phyloP scores from a whole-genome alignment of 37 sponge, comb jelly and placozoan species.

The Chondrosia reniformis region DNA sequence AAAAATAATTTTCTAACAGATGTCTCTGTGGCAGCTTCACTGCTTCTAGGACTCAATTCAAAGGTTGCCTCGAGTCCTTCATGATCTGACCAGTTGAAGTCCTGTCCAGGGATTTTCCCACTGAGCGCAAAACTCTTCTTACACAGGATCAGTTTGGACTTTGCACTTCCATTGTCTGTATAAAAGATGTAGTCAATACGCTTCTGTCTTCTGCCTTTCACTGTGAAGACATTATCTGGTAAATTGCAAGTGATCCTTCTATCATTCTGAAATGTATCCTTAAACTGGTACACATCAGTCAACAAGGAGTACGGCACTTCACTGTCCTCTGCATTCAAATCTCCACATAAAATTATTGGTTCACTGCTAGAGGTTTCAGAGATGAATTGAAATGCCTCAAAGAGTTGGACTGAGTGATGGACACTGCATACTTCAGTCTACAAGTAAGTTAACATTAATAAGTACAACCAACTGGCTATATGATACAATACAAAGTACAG shows the following conservation, averaged over 20 bases:
- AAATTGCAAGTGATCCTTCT: constrained; percentile 48
- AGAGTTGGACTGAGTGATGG: constrained; percentile 36
- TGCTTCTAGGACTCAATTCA: neutral
- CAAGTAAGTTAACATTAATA: no score
- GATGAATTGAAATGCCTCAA: constrained; percentile 60
- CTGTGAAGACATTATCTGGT: constrained; percentile 40
- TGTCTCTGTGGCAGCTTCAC: neutral
- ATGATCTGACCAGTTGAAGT: constrained; percentile 74
- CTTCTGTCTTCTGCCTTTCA: constrained; percentile 29
- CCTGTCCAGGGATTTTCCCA: constrained; percentile 60
- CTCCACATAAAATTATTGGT: constrained; percentile 62
- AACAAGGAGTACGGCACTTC: constrained; percentile 52
- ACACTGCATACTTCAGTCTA: neutral
- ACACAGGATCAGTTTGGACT: neutral
- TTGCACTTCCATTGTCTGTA: neutral
- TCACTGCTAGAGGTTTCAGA: constrained; percentile 31
- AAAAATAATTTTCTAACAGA: constrained; percentile 1
- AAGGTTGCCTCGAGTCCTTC: constrained; percentile 61
- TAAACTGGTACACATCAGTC: constrained; percentile 38
- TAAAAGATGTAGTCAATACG: constrained; percentile 72
- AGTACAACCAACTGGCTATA: no score
- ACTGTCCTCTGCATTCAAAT: constrained; percentile 58
- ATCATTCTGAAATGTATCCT: constrained; percentile 37
- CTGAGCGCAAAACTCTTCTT: constrained; percentile 31
- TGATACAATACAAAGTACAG: no score